phyloP scores from a whole-genome alignment of 2,113 vertebrate genomes.

The Carettochelys insculpta region DNA sequence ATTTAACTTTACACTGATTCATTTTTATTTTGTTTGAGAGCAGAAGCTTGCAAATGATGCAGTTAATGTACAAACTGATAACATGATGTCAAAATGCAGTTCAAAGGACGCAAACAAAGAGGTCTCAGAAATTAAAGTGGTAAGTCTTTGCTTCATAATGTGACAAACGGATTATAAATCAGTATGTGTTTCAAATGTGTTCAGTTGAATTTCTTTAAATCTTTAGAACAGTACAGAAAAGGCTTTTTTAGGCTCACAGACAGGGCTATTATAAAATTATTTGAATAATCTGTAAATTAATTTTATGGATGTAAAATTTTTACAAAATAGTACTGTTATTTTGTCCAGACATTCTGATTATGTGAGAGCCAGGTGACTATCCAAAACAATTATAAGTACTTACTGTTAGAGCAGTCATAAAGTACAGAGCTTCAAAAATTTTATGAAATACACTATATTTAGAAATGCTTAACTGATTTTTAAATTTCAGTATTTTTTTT shows the following conservation, averaged over 20 bases:
- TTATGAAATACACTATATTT: not conserved
- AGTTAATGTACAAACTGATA: constrained; percentile 75
- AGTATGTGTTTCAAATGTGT: not conserved
- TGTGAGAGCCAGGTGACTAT: not conserved
- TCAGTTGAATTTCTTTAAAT: not conserved
- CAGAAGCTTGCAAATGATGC: constrained; percentile 75
- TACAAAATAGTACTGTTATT: not conserved
- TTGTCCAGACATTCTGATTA: not conserved
- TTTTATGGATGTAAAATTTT: not conserved
- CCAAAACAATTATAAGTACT: not conserved
- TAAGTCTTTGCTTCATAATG: constrained; percentile 67
- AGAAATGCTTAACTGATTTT: not conserved
- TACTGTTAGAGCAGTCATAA: not conserved
- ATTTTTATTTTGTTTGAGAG: constrained; percentile 60
- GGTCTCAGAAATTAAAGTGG: constrained; percentile 80
- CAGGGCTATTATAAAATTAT: not conserved
- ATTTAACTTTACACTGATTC: not conserved
- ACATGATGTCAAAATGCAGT: constrained; percentile 88
- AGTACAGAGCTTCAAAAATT: not conserved
- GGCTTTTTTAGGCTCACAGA: not conserved
- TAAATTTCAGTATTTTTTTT: not conserved
- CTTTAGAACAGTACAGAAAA: not conserved
- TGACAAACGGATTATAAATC: not conserved
- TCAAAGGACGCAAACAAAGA: constrained; percentile 72
- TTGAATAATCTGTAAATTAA: not conserved